Evolutionary conservation across 2,888 invertebrate genomes (phyloP).

Genomic region (Amblyjoppa fuscipennis): DNA sequence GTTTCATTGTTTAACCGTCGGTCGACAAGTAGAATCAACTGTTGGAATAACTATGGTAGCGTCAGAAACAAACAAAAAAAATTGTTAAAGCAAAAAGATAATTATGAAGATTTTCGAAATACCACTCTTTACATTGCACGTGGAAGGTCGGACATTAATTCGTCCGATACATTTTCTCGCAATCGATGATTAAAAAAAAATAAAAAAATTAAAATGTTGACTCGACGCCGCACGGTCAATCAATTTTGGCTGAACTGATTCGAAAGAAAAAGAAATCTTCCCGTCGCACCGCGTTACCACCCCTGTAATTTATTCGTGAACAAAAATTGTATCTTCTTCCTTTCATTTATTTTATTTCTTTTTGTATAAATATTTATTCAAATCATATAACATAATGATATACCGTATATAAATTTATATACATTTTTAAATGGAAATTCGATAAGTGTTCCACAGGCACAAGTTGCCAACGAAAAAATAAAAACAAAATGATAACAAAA

Average conservation of each 20-base stretch:
- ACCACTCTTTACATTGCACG: background rate
- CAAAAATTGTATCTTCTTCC: slow-evolving; percentile 76
- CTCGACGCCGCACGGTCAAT: slow-evolving; percentile 38
- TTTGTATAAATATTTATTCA: slow-evolving; percentile 75
- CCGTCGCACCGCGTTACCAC: slow-evolving; percentile 82
- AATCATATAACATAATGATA: slow-evolving; percentile 73
- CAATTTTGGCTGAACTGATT: slow-evolving; percentile 46
- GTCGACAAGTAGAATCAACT: background rate
- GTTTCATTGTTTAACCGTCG: slow-evolving; percentile 48
- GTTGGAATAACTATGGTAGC: background rate
- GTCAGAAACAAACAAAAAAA: background rate
- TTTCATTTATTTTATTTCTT: slow-evolving; percentile 61
- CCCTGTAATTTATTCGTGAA: slow-evolving; percentile 78
- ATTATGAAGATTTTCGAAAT: background rate
- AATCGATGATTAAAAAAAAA: background rate
- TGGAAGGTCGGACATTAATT: background rate
- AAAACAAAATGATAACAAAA: slow-evolving; percentile 75
- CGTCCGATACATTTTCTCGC: background rate
- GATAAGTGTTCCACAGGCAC: slow-evolving; percentile 85
- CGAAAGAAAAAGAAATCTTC: slow-evolving; percentile 72
- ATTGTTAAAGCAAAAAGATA: background rate
- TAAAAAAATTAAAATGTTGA: slow-evolving; percentile 12
- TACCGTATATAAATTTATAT: slow-evolving; percentile 74
- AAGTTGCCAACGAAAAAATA: slow-evolving; percentile 82
- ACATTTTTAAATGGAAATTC: slow-evolving; percentile 78